A percentile compares a stretch with the other conserved stretches of the same genome.
These are phyloP conservation scores for Coelopa pilipes DNA, from an alignment of 2,888 invertebrate species.

Conservation along the genomic window DNA sequence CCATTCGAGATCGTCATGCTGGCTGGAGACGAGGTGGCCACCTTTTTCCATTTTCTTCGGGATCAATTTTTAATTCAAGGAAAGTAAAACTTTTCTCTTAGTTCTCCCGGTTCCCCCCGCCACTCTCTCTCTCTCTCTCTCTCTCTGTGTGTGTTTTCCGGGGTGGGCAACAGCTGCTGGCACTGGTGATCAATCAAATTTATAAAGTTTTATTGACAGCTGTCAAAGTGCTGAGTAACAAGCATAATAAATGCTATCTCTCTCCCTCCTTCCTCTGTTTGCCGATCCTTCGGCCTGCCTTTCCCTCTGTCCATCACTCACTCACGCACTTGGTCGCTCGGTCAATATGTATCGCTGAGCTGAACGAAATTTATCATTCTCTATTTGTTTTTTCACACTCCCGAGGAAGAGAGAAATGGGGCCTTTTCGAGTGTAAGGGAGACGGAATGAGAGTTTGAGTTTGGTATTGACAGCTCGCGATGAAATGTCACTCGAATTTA, in stretches of 20 bases:
- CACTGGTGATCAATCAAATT: constrained; percentile 23
- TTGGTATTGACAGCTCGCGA: constrained; percentile 27
- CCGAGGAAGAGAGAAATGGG: neutral
- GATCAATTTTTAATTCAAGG: neutral
- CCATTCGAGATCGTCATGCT: no score
- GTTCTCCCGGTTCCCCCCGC: neutral
- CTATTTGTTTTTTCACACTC: neutral
- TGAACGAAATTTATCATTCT: neutral
- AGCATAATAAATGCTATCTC: constrained; percentile 20
- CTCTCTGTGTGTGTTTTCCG: neutral
- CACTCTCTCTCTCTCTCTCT: neutral
- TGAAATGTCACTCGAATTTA: constrained; percentile 32
- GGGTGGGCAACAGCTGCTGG: neutral
- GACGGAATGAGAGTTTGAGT: neutral
- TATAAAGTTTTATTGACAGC: constrained; percentile 21
- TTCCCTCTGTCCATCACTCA: no score
- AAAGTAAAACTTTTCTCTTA: constrained; percentile 1
- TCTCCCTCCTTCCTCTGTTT: no score
- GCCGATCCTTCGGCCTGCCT: no score
- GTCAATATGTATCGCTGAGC: neutral
- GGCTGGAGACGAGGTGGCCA: no score
- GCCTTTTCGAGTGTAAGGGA: neutral
- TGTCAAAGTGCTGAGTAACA: constrained; percentile 23
- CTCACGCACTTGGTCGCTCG: neutral
- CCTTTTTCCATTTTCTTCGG: no score